Conservation (phyloP, 2,888 invertebrate species). For the Trissonchulus sp. region DNA sequence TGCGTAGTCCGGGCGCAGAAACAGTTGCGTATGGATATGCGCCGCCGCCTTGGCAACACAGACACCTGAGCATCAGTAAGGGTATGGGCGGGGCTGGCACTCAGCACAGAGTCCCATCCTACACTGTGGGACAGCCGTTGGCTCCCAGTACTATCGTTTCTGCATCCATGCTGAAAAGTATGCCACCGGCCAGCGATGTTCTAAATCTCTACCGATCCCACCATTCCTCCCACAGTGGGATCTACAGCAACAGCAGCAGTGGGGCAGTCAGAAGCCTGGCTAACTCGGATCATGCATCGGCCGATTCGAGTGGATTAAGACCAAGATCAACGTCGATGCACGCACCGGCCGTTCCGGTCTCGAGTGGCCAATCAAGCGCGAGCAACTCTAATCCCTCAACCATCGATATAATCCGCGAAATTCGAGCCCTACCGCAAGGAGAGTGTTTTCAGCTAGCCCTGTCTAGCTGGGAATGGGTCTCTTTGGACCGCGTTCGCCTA, state of each 20-base stretch:
- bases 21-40: not conserved
- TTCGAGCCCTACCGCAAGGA: conserved; percentile 30
- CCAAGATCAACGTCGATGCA: not conserved
- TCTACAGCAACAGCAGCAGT: not conserved
- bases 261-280: not conserved
- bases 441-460: conserved; percentile 31
- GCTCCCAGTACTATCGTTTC: not conserved
- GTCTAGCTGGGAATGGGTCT: conserved; percentile 31
- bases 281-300: not conserved
- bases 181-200: not conserved
- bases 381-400: not conserved
- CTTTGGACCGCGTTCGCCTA: conserved; percentile 22
- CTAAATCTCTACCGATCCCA: not conserved
- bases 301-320: not conserved
- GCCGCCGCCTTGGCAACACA: not conserved
- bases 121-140: not conserved
- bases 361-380: not conserved
- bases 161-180: not conserved
- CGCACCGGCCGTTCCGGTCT: not conserved
- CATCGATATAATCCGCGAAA: conserved; percentile 26
- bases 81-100: not conserved
- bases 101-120: not conserved
- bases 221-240: not conserved
- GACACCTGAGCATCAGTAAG: not conserved
- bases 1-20: not conserved